Evolutionary conservation across 2,888 invertebrate species (phyloP).

Genomic region (Hymenopus coronatus): DNA sequence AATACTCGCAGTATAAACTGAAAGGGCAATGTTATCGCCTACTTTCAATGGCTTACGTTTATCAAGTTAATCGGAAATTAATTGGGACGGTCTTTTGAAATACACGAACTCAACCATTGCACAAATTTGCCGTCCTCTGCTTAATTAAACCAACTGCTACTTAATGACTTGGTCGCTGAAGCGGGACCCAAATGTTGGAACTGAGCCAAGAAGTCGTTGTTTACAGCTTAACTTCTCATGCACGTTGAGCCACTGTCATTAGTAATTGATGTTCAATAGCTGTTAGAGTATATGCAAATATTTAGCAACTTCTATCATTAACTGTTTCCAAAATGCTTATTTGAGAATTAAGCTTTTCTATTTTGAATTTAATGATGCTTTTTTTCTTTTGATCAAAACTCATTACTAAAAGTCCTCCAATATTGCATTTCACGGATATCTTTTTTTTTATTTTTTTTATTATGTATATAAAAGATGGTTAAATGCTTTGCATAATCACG

Average conservation of each 20-base stretch:
- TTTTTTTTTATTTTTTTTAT: too few relatives aligned
- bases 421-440: too few relatives aligned
- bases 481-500: too few relatives aligned
- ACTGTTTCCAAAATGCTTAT: too few relatives aligned
- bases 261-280: not conserved
- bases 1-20: not conserved
- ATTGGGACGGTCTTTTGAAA: not conserved
- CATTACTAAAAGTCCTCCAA: too few relatives aligned
- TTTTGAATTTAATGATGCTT: too few relatives aligned
- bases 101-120: not conserved
- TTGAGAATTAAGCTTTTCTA: too few relatives aligned
- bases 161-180: not conserved
- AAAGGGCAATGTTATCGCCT: not conserved
- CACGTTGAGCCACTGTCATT: not conserved
- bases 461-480: too few relatives aligned
- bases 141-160: not conserved
- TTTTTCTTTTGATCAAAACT: too few relatives aligned
- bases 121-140: not conserved
- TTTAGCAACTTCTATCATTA: too few relatives aligned
- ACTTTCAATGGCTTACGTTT: not conserved
- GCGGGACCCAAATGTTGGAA: not conserved
- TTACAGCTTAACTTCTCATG: not conserved
- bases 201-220: not conserved
- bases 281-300: too few relatives aligned
- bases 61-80: not conserved